Percentiles rank a stretch among this genome's conserved stretches.
These are phyloP conservation scores for Lethrus apterus DNA, from an alignment of 1,140 invertebrate genomes.

Conservation along the genomic window DNA sequence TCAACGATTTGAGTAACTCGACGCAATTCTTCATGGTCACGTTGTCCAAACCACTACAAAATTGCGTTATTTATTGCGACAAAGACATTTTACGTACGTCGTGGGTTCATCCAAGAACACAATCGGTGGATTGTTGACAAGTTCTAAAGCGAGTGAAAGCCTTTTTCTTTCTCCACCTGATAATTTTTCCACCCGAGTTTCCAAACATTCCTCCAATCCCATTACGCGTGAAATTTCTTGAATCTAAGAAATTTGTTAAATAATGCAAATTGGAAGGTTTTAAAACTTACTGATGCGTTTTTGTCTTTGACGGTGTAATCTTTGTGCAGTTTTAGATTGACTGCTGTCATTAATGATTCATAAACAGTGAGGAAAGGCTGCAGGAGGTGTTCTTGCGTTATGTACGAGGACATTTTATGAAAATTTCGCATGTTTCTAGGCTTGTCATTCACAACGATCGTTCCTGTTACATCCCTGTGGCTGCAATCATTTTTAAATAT, in stretches of 20 bases:
- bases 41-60: constrained; percentile 17
- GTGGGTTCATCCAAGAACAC: constrained; percentile 77
- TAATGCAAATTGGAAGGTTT: background rate
- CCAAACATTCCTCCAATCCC: background rate
- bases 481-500: constrained; percentile 36
- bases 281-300: background rate
- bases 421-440: constrained; percentile 68
- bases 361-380: constrained; percentile 77
- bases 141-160: constrained; percentile 81
- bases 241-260: background rate
- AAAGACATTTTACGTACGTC: constrained; percentile 47
- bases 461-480: constrained; percentile 49
- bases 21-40: constrained; percentile 14
- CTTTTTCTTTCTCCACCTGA: constrained; percentile 88
- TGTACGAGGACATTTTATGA: constrained; percentile 82
- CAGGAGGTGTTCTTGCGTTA: constrained; percentile 89
- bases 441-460: constrained; percentile 66
- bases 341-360: constrained; percentile 34
- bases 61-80: background rate
- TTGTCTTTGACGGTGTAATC: background rate
- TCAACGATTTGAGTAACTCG: constrained; percentile 7
- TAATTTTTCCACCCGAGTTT: constrained; percentile 48
- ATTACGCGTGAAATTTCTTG: background rate
- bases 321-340: background rate
- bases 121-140: constrained; percentile 85